These are phyloP conservation scores for Arizona elegans DNA, from an alignment of 2,113 vertebrate species.

Conservation along the genomic window DNA sequence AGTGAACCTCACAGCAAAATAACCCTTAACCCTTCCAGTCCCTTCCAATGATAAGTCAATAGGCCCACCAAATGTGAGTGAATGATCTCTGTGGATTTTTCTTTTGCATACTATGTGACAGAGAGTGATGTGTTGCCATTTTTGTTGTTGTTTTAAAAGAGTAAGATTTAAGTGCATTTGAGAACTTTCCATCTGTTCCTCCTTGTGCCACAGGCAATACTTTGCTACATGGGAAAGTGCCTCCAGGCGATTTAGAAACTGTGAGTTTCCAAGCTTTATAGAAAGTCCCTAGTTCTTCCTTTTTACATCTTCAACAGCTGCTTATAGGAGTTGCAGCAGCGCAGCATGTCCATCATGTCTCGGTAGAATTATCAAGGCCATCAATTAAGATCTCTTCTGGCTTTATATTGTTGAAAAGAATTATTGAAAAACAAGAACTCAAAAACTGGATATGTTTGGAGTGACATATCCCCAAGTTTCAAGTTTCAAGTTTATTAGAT, in stretches of 20 bases:
- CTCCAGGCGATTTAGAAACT: constrained; percentile 8
- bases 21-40: background rate
- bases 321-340: constrained; percentile 8
- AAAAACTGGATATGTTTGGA: background rate
- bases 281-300: background rate
- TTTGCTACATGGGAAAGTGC: constrained; percentile 7
- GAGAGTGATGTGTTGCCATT: background rate
- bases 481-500: no score
- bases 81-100: background rate
- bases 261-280: background rate
- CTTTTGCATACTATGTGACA: accelerated
- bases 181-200: constrained; percentile 22
- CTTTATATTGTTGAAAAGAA: constrained; percentile 22
- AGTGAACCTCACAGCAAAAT: background rate
- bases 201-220: constrained; percentile 9
- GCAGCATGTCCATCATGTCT: background rate
- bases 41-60: background rate
- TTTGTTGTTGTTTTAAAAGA: background rate
- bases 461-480: background rate
- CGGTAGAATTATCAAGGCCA: constrained; percentile 10
- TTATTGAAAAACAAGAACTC: constrained; percentile 1
- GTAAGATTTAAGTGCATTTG: background rate
- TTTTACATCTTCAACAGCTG: constrained; percentile 9
- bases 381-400: background rate
- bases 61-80: accelerated